Base-by-base conservation (phyloP, 1,140 invertebrate genomes). In the Cydia splendana region DNA sequence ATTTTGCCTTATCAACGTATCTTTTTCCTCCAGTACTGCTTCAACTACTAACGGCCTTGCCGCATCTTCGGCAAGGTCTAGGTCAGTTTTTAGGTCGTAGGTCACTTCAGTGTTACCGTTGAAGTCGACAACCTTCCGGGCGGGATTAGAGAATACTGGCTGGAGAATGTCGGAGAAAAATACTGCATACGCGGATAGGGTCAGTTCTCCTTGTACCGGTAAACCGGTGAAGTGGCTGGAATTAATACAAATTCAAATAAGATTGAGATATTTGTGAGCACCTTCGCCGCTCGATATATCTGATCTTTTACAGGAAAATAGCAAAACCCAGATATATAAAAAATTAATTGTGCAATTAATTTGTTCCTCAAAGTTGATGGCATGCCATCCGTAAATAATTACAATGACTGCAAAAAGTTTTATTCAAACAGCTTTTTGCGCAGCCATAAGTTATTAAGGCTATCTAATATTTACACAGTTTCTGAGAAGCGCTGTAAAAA, bases 1-100 rank as follows among this genome's bases (percentile, higher is more conserved):
- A 91, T 98, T 99, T 87, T 98, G 97, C 82, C 96, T 95, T 78
- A 97, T 94, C 24, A 96, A 95, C 2, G 97, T 98, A 76, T 97
- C 91, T 67, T 94, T 95, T 93, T 98, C 97, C 91, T 97, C 96
- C 1, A 98, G 95, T 15, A 95, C 94, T 0, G 96, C 97, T 86
- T 97, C 96, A 69, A 98, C 94, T 75, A 96, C 95, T 13, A 98
- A 94, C 28, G 95, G 95, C 80, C 97, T 94, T 77, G 96, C 95
- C 45, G 95, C 97, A 78, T 97, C 96, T 84, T 97, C 96, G 6
- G 94, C 95, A 78, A 97, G 96, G 79, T 96, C 95, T 7, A 97
- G 94, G 38, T 95, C 95, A 30, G 95, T 95, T 88, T 96, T 93
- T 30, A 94, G 82, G 74, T 92, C 96, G 82, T 98, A 97, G 76